phyloP scores from a whole-genome alignment of 64 coral and sea anemone species.

The Acropora yongei region DNA sequence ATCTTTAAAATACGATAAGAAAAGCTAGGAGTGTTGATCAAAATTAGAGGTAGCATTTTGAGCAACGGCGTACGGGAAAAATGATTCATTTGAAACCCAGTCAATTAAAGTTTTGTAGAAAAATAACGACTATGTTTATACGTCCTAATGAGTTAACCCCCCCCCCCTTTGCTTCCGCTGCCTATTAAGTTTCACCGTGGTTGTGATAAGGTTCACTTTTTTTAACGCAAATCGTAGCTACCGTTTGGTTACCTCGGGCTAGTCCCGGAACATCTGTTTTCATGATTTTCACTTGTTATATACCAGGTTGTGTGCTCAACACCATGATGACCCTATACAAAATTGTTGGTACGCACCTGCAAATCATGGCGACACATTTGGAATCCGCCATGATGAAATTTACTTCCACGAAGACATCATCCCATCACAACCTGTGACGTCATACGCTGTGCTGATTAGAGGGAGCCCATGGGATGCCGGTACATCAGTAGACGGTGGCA shows the following conservation, averaged over 20 bases:
- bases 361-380: conserved; percentile 72
- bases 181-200: too few species aligned
- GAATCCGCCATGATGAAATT: conserved; percentile 85
- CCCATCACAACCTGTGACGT: conserved; percentile 70
- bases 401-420: conserved; percentile 67
- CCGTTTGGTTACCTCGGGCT: too few species aligned
- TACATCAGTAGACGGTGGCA: conserved; percentile 64
- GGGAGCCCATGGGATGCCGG: conserved; percentile 28
- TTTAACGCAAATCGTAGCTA: background rate
- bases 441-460: conserved; percentile 78
- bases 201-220: background rate
- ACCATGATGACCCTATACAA: conserved; percentile 45
- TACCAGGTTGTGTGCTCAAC: conserved; percentile 49
- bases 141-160: too few species aligned
- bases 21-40: too few species aligned
- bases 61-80: too few species aligned
- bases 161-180: too few species aligned
- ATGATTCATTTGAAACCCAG: too few species aligned
- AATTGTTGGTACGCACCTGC: conserved; percentile 81
- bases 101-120: too few species aligned
- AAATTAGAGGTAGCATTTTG: too few species aligned
- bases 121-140: too few species aligned
- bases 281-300: background rate
- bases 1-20: too few species aligned
- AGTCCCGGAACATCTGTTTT: background rate